Base-by-base conservation (phyloP, 2,797 vertebrate genomes). In the Pantherophis alleghaniensis region DNA sequence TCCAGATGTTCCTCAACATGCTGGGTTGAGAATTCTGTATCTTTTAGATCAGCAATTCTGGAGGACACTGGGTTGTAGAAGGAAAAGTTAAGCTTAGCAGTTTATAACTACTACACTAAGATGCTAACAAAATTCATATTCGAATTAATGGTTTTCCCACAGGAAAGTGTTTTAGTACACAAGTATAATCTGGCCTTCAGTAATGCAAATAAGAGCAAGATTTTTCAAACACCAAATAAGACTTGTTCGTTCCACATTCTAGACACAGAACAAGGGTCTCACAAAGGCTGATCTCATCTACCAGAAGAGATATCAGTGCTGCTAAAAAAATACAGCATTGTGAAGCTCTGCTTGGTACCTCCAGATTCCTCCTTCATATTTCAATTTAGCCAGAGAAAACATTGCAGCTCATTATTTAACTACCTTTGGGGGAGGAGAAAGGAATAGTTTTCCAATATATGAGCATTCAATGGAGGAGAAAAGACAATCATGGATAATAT, bases 301-400 rank as follows among this genome's bases (percentile, higher is more conserved):
- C 12, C 7, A 24, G 63, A 90, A 90, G 11, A 22, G 22, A 9
- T 60, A 91, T 55, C 32, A 86, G 86, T 69, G 22, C 18, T 69
- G 61, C 74, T 74, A 90, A 93, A 90, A 93, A 93, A 92, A 93
- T 92, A 92, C 14, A 59, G 47, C 24, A 87, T 53, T 83, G 6
- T 37, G 69, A 87, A 59, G 26, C 22, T 57, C 57, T 66, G 24
- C n/a, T 60, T 87, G 69, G 26, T n/a, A 55, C 14, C 42, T 53
- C 11, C 63, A 32, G 26, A 51, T 60, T 55, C 53, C 42, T 32
- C 90, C 37, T 24, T 9, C 20, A 4, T 18, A 60, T 79, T 79
- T 69, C 26, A 53, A 20, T 53, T 42, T 60, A 88, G 56, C 61
- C 69, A n/a, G 18, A 11, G 3, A 86, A 86, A 16, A 79, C 7